Evolutionary conservation across 2,797 vertebrate species (phyloP), one percentile per base, ranked within the genome.

Genomic region (Chelidonichthys spinosus): DNA sequence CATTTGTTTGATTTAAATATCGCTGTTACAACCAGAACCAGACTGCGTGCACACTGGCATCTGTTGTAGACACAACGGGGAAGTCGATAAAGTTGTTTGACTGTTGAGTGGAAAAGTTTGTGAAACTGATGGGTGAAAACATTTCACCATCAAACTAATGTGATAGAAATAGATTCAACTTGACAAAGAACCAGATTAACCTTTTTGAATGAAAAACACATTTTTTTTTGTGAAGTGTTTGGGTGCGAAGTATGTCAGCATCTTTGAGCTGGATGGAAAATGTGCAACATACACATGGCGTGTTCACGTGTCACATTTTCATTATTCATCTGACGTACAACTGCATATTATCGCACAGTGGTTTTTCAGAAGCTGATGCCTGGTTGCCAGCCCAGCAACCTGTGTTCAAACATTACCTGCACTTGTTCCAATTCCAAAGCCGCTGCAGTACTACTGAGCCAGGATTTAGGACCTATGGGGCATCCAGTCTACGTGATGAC

Each of bases 361-460:
- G 18, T 50, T 52, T 25, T 25, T 25, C 43, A 44, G 2, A 44
- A 15, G 14, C 7, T 9, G 3, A 49, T 18, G 47, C 47, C 47
- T 18, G 47, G 17, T 5, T n/a, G 46, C 47, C n/a, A 6, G 14
- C 43, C 43, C 14, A 14, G 43, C 43, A 18, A n/a, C 4, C 18
- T 25, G 25, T 25, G 25, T 69, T 63, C 14, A 70, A 44, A 58
- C 37, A 58, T 33, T 35, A 54, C 59, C 49, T 50, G 6, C 7
- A 32, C 50, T 9, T n/a, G 44, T 67, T 63, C 53, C 33, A 11
- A 25, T 58, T 76, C 52, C 14, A 33, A 69, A 73, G 18, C 52
- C 47, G 2, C 25, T 11, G 6, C 13, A 3, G 5, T 4, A 39
- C 47, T 46, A 4, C 40, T 25, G 50, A 63, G 67, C 50, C 33